These are phyloP conservation scores for Hydrophis major DNA, from an alignment of 2,797 vertebrate genomes.

Conservation along the genomic window DNA sequence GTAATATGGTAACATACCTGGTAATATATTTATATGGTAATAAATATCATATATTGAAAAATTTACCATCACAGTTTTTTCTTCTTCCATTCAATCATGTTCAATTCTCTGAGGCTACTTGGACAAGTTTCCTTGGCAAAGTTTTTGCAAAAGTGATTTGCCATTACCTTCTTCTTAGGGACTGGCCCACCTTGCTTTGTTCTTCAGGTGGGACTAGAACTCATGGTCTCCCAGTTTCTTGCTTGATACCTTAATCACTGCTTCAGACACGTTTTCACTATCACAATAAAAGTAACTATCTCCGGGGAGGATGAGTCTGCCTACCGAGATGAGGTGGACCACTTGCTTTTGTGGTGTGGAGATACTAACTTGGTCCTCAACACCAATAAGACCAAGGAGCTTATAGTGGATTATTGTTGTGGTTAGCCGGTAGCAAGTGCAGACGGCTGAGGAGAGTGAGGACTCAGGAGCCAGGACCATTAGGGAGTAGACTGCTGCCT, in stretches of 20 bases:
- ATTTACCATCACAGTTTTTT: background rate
- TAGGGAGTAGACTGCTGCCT: too few species aligned
- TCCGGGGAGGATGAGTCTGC: too few species aligned
- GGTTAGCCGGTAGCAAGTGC: too few species aligned
- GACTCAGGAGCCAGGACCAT: too few species aligned
- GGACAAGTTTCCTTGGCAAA: background rate
- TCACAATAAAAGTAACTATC: background rate
- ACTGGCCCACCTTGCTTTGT: background rate
- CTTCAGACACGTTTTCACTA: background rate
- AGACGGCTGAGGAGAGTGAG: too few species aligned
- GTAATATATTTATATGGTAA: background rate
- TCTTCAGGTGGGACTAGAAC: background rate
- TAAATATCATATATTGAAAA: background rate
- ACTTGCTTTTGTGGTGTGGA: too few species aligned
- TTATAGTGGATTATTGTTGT: too few species aligned
- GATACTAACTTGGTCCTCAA: too few species aligned
- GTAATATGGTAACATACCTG: background rate
- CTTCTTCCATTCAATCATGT: background rate
- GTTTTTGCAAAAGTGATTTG: background rate
- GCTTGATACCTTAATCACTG: background rate
- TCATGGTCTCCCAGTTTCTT: background rate
- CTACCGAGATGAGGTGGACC: too few species aligned
- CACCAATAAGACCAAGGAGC: too few species aligned
- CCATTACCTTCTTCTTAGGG: background rate
- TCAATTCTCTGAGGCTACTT: background rate